Evolutionary conservation across 1,140 invertebrate genomes (phyloP).

Genomic region (Micrasema longulum): DNA sequence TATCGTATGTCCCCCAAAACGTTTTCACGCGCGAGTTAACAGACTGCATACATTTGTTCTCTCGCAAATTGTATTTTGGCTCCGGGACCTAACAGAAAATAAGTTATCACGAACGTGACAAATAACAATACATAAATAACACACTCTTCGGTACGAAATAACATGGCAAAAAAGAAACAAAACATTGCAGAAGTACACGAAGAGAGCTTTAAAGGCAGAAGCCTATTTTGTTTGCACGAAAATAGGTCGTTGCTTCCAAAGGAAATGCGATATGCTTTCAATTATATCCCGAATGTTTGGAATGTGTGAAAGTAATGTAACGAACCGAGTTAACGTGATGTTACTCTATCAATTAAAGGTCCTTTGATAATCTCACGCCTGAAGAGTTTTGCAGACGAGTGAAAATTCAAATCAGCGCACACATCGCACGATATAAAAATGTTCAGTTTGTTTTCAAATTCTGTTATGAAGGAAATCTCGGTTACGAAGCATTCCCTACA

Average conservation of each 20-base stretch:
- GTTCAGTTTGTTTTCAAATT: too few relatives aligned
- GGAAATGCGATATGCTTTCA: conserved; percentile 24
- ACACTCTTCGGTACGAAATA: conserved; percentile 12
- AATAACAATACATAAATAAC: conserved; percentile 28
- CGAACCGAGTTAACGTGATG: neutral
- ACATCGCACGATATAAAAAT: too few relatives aligned
- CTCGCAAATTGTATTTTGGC: conserved; percentile 20
- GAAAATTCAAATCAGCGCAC: too few relatives aligned
- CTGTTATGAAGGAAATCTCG: too few relatives aligned
- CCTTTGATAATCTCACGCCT: too few relatives aligned
- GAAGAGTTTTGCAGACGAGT: too few relatives aligned
- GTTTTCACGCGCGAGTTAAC: conserved; percentile 8
- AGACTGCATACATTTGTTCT: conserved; percentile 30
- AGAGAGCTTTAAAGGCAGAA: conserved; percentile 16
- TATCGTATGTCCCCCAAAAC: neutral
- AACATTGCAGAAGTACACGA: conserved; percentile 20
- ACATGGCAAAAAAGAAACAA: conserved; percentile 10
- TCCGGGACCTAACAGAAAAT: conserved; percentile 2
- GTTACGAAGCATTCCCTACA: too few relatives aligned
- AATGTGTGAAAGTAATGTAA: conserved; percentile 11
- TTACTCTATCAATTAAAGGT: conserved; percentile 1
- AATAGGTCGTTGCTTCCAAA: neutral
- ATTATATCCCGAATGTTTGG: conserved; percentile 18
- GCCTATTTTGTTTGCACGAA: conserved; percentile 14
- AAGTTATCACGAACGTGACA: conserved; percentile 21